Evolutionary conservation across 2,113 vertebrate genomes (phyloP), one percentile per base, ranked within the genome.

Genomic region (Daubentonia madagascariensis): DNA sequence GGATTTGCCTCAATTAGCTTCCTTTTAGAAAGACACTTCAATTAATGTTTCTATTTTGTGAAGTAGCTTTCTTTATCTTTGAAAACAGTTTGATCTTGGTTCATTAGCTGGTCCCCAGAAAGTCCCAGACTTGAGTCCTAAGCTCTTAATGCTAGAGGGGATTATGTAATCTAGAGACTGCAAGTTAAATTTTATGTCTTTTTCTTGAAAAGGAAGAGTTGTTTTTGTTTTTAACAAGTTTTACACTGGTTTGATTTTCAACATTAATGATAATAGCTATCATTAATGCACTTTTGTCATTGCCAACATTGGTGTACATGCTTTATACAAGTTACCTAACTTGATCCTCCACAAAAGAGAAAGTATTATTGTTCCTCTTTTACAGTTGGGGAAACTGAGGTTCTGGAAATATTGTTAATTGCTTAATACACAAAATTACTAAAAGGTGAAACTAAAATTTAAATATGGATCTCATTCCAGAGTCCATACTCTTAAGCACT

Each of bases 171-270:
- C 61, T 87, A 89, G 40, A 52, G 25, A 22, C 79, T 73, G 37
- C 43, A 89, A 73, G n/a, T 96, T 84, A 96, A 54, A 75, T 80
- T 78, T 68, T 72, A 72, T 50, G 10, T 75, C 12, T 80, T 92
- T 76, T 90, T 73, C 78, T 59, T 89, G 35, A 80, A 81, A 85
- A 84, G 18, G n/a, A 96, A 78, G 40, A 50, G 11, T 65, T 59
- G 73, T 81, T 83, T 79, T 59, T 45, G 18, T n/a, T 85, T 83
- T 61, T 54, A 78, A 83, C 22, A 88, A 78, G 30, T 76, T 95
- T 81, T 70, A 17, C 5, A 22, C 85, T 88, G 86, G 68, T 83
- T 85, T 96, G 40, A 52, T 96, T 96, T 97, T 97, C 59, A 83
- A 2, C 28, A 48, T 72, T 20, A n/a, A 7, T 48, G 50, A 4